These are phyloP conservation scores for Xenopus tropicalis DNA, from an alignment of 2,113 vertebrate species.

Conservation along the genomic window DNA sequence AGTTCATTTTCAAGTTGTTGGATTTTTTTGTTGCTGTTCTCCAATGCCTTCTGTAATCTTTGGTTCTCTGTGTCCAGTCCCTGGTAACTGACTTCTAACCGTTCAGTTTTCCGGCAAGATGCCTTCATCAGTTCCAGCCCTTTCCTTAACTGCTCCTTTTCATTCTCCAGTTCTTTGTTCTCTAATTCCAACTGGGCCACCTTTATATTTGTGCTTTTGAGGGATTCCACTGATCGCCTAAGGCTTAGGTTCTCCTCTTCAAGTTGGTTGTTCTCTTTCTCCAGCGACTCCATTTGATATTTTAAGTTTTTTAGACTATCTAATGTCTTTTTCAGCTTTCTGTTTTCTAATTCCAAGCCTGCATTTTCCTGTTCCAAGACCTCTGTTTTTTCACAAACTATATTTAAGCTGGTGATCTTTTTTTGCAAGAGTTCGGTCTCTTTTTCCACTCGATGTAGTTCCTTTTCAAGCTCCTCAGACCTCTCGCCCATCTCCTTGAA, in stretches of 20 bases:
- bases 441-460: slow-evolving; percentile 78
- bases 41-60: slow-evolving; percentile 89
- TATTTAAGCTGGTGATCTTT: slow-evolving; percentile 83
- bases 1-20: slow-evolving; percentile 90
- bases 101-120: slow-evolving; percentile 88
- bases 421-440: slow-evolving; percentile 92
- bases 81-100: slow-evolving; percentile 93
- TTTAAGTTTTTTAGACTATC: slow-evolving; percentile 83
- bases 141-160: slow-evolving; percentile 86
- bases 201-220: slow-evolving; percentile 79
- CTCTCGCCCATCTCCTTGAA: slow-evolving; percentile 89
- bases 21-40: slow-evolving; percentile 95
- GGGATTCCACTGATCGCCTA: slow-evolving; percentile 78
- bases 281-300: slow-evolving; percentile 83
- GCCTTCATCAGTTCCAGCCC: slow-evolving; percentile 90
- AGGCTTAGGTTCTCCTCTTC: slow-evolving; percentile 91
- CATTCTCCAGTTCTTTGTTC: slow-evolving; percentile 89
- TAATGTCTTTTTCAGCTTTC: slow-evolving; percentile 87
- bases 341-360: slow-evolving; percentile 83
- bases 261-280: slow-evolving; percentile 91
- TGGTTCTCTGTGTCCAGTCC: slow-evolving; percentile 96
- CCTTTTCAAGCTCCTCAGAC: slow-evolving; percentile 85
- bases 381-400: slow-evolving; percentile 89
- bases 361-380: slow-evolving; percentile 88
- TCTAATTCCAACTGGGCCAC: slow-evolving; percentile 86